Evolutionary conservation across 2,797 vertebrate genomes (phyloP).

Genomic region (Brotula barbata): DNA sequence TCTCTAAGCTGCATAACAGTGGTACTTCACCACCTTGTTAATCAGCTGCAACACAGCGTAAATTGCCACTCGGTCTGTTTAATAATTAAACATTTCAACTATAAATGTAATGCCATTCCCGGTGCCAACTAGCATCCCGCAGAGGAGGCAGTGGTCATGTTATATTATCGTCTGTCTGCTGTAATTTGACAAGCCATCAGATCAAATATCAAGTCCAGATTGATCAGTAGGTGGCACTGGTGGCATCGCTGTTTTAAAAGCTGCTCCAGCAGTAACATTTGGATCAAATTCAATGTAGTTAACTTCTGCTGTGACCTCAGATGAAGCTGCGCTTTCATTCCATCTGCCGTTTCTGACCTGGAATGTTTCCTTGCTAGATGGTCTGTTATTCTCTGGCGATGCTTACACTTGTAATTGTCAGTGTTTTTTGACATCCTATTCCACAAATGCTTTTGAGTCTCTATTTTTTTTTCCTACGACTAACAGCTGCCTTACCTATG

Average conservation of each 20-base stretch:
- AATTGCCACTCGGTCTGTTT: slow-evolving; percentile 55
- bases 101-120: slow-evolving; percentile 48
- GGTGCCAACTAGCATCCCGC: slow-evolving; percentile 11
- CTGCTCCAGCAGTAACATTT: slow-evolving; percentile 31
- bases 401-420: slow-evolving; percentile 10
- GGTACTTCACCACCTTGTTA: slow-evolving; percentile 50
- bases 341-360: slow-evolving; percentile 22
- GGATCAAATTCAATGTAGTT: slow-evolving; percentile 30
- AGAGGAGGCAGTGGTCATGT: slow-evolving; percentile 29
- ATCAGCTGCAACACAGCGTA: slow-evolving; percentile 48
- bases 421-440: slow-evolving; percentile 11
- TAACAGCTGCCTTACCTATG: slow-evolving; percentile 10
- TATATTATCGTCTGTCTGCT: slow-evolving; percentile 45
- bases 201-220: slow-evolving; percentile 46
- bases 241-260: slow-evolving; percentile 36
- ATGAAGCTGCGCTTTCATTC: slow-evolving; percentile 29
- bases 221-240: slow-evolving; percentile 45
- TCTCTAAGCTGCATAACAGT: slow-evolving; percentile 18
- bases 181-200: slow-evolving; percentile 44
- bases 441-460: slow-evolving; percentile 26
- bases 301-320: slow-evolving; percentile 23
- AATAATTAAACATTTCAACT: slow-evolving; percentile 66
- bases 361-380: slow-evolving; percentile 17
- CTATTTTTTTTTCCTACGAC: slow-evolving; percentile 16
- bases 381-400: slow-evolving; percentile 19